Conservation (phyloP, 2,113 vertebrate genomes). For the Leiothrix lutea region DNA sequence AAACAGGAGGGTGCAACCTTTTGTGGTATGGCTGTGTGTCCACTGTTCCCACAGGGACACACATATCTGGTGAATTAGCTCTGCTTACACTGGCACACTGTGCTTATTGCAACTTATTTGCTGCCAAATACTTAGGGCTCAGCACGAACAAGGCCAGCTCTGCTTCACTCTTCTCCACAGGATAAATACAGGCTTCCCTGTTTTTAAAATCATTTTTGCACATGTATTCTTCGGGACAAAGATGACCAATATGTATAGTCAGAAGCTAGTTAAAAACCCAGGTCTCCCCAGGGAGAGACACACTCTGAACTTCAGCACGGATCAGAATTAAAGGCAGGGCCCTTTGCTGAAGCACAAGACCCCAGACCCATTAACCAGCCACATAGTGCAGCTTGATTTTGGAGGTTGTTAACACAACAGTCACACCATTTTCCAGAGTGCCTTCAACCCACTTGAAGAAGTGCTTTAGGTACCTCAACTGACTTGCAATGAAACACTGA, state of each 20-base stretch:
- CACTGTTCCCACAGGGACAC: background rate
- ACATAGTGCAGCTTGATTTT: background rate
- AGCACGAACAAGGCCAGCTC: background rate
- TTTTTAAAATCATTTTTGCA: background rate
- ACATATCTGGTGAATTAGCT: background rate
- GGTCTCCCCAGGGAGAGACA: background rate
- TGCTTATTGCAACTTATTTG: background rate
- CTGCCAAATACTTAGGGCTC: background rate
- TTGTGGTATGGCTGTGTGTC: background rate
- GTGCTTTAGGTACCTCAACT: background rate
- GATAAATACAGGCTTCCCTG: background rate
- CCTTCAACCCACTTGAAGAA: background rate
- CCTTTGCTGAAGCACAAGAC: background rate
- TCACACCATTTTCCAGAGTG: background rate
- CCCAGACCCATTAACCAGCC: background rate
- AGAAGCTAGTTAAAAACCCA: background rate
- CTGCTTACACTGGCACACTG: background rate
- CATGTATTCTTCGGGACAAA: background rate
- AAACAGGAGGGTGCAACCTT: background rate
- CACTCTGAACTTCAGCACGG: background rate
- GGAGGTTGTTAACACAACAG: background rate
- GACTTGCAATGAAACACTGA: background rate
- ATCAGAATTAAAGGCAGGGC: background rate
- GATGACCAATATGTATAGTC: background rate
- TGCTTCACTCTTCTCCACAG: background rate